Percentiles rank a stretch among this genome's conserved stretches.
Evolutionary conservation across 2,797 vertebrate species (phyloP).

Genomic region (Periophthalmus magnuspinnatus): DNA sequence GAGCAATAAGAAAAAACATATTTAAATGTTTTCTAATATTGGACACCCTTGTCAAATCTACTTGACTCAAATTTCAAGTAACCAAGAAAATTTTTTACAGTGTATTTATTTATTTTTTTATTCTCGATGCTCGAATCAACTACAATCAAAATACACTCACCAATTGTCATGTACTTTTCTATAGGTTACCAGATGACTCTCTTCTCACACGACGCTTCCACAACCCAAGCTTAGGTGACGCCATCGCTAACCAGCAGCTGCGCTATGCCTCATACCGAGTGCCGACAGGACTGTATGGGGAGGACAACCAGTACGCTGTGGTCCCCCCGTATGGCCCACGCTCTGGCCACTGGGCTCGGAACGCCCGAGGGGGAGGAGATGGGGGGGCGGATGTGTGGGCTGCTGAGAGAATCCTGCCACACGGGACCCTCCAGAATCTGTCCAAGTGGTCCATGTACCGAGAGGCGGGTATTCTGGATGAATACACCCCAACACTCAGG

Average conservation of each 20-base stretch:
- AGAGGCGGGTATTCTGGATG: constrained; percentile 71
- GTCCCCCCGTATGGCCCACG: constrained; percentile 82
- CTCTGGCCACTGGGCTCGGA: constrained; percentile 80
- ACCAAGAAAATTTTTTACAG: too few relatives aligned
- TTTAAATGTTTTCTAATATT: too few relatives aligned
- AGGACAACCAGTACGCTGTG: constrained; percentile 83
- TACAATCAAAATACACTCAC: constrained; percentile 6
- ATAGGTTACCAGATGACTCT: constrained; percentile 67
- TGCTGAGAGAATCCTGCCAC: constrained; percentile 78
- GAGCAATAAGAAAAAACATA: too few relatives aligned
- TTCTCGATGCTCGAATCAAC: background rate
- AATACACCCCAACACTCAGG: constrained; percentile 55
- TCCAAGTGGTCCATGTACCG: constrained; percentile 78
- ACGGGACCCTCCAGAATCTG: constrained; percentile 75
- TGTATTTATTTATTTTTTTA: too few relatives aligned
- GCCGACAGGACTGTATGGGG: constrained; percentile 70
- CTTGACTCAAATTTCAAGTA: too few relatives aligned
- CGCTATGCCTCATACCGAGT: constrained; percentile 79
- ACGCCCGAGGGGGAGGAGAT: constrained; percentile 63
- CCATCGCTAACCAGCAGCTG: constrained; percentile 74
- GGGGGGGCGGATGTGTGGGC: constrained; percentile 79
- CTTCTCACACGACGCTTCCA: constrained; percentile 70
- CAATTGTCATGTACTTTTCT: constrained; percentile 8
- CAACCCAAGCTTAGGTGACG: constrained; percentile 66
- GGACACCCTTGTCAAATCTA: too few relatives aligned